Base-by-base conservation (phyloP, 2,888 invertebrate species). In the Euplexia lucipara region DNA sequence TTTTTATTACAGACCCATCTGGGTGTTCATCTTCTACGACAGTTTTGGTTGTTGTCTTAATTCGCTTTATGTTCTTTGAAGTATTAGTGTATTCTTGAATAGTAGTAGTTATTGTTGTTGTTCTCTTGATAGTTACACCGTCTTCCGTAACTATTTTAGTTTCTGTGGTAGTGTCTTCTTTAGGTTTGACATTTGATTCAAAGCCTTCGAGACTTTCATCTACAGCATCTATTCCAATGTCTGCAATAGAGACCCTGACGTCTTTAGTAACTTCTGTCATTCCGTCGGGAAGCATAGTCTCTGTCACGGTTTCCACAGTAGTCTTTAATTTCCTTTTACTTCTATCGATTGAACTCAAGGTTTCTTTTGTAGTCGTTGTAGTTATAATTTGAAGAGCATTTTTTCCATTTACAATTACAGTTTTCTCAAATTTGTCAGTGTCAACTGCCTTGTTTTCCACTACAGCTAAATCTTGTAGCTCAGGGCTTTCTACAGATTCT, bases 261-360 rank as follows among this genome's bases (percentile, higher is more conserved):
- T 95, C 94, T 85, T 92, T 95, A 2, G 91, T 91, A 2, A 94
- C 84, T 91, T 95, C 94, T 42, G 90, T 91, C 66, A 90, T 83
- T 14, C 94, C 94, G 65, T 93, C 87, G 3, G 93, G 88, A 57
- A 89, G 85, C 53, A 82, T 87, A 18, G 91, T 91, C 80, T 95
- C 92, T 32, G 94, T 95, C 0, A 92, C 75, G 1, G 90, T 94
- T 84, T 94, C 93, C 4, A 90, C 67, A 0, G 92, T 94, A 0
- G 90, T 94, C 80, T 91, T 94, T 0, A 92, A 6, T 85, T 95
- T 95, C 81, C 88, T 94, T 57, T 85, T 91, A 45, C 85, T 79
- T 66, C 83, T 90, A 58, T 92, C 91, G 61, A 79, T 79, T 34
- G 88, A 88, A 39, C 88, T 75, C 41, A 95, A 85, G 16, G 90